These are phyloP conservation scores for Nipponacmea schrenckii DNA, from an alignment of 2,888 invertebrate genomes.

Conservation along the genomic window DNA sequence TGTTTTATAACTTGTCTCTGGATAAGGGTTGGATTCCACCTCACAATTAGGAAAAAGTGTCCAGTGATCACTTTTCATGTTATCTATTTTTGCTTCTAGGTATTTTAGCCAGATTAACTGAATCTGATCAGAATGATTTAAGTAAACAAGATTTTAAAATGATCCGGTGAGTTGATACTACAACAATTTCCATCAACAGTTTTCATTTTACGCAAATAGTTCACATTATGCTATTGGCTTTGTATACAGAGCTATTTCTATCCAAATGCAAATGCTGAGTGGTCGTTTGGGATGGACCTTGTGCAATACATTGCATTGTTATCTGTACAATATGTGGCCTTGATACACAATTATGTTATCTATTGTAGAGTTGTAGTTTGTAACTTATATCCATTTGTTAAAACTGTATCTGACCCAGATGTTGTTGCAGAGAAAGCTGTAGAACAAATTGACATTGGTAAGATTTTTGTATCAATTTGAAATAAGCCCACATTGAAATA, in stretches of 20 bases:
- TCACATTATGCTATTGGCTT: no score
- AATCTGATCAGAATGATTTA: constrained; percentile 85
- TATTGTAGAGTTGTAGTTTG: constrained; percentile 82
- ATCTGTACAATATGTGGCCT: no score
- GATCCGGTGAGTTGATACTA: constrained; percentile 71
- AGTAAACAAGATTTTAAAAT: constrained; percentile 81
- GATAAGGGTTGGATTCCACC: no score
- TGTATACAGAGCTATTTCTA: no score
- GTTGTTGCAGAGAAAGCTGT: constrained; percentile 89
- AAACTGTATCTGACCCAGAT: constrained; percentile 80
- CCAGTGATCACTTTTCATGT: neutral
- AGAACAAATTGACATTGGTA: constrained; percentile 94
- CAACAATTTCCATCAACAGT: no score
- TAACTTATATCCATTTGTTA: constrained; percentile 94
- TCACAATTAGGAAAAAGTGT: no score
- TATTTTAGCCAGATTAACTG: constrained; percentile 76
- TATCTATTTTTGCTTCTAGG: constrained; percentile 66
- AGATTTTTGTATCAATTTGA: no score
- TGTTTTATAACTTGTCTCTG: constrained; percentile 8
- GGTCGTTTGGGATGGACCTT: constrained; percentile 17
- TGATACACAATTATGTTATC: neutral
- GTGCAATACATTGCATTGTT: no score
- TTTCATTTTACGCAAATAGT: no score
- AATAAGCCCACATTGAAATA: no score
- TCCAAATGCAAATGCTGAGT: constrained; percentile 31